These are phyloP conservation scores for Lethrus apterus DNA, from an alignment of 1,140 invertebrate genomes.

Conservation along the genomic window DNA sequence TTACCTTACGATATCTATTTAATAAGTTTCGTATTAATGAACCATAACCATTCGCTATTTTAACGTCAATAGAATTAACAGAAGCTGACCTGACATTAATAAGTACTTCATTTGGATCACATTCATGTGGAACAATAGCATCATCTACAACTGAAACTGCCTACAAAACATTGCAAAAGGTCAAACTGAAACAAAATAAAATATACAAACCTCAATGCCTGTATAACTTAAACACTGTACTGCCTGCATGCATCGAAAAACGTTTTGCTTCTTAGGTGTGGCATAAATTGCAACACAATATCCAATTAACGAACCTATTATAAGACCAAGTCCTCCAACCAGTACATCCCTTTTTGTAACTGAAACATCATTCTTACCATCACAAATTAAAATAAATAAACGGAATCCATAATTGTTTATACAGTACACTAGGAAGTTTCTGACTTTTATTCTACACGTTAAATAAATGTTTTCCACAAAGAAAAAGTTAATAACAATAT, in stretches of 20 bases:
- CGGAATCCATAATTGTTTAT: too few species aligned
- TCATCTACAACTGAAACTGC: constrained; percentile 50
- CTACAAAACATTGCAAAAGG: constrained; percentile 36
- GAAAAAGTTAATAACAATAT: too few species aligned
- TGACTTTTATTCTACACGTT: too few species aligned
- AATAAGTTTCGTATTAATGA: constrained; percentile 48
- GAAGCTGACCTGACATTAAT: constrained; percentile 59
- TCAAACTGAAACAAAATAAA: constrained; percentile 17
- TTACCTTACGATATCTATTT: constrained; percentile 47
- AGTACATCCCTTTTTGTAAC: constrained; percentile 42
- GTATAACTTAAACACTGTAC: constrained; percentile 47
- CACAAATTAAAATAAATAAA: too few species aligned
- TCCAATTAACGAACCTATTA: constrained; percentile 46
- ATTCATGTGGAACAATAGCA: constrained; percentile 47
- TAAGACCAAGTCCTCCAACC: constrained; percentile 45
- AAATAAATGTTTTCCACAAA: too few species aligned
- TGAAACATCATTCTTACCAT: too few species aligned
- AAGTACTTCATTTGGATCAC: constrained; percentile 52
- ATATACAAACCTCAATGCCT: constrained; percentile 46
- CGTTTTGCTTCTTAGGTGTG: constrained; percentile 34
- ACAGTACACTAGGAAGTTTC: too few species aligned
- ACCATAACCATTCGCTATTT: constrained; percentile 57
- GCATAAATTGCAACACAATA: constrained; percentile 40
- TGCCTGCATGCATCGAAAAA: constrained; percentile 46
- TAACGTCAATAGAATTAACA: constrained; percentile 55